Evolutionary conservation across 2,797 vertebrate species (phyloP).

Genomic region (Ispidina lecontei): DNA sequence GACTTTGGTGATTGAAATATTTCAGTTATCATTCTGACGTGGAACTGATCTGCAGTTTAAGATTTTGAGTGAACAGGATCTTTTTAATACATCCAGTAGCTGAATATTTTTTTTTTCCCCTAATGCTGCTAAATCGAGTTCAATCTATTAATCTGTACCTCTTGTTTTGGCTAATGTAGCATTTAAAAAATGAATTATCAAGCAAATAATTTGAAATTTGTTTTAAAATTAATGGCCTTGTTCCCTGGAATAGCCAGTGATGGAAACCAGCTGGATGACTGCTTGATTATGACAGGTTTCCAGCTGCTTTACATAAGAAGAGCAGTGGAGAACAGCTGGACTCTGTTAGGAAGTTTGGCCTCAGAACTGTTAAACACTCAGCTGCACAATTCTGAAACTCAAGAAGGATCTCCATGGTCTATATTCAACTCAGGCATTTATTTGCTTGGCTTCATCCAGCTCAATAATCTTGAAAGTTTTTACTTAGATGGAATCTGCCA

Average conservation of each 20-base stretch:
- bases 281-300: conserved; percentile 4
- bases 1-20: neutral
- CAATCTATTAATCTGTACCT: conserved; percentile 9
- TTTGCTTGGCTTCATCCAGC: conserved; percentile 25
- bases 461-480: conserved; percentile 9
- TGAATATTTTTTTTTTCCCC: neutral
- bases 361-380: neutral
- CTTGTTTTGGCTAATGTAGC: neutral
- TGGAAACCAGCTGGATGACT: conserved; percentile 39
- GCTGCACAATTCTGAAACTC: neutral
- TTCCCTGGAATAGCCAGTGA: neutral
- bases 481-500: neutral
- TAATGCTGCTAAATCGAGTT: neutral
- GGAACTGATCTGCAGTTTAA: neutral
- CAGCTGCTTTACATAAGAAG: conserved; percentile 41
- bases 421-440: neutral
- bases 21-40: neutral
- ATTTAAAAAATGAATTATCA: conserved; percentile 22
- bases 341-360: neutral
- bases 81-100: neutral
- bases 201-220: conserved; percentile 45
- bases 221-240: conserved; percentile 26
- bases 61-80: neutral
- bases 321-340: conserved; percentile 8
- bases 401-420: neutral